Conservation (phyloP, 2,888 invertebrate species). For the Salpingus planirostris region DNA sequence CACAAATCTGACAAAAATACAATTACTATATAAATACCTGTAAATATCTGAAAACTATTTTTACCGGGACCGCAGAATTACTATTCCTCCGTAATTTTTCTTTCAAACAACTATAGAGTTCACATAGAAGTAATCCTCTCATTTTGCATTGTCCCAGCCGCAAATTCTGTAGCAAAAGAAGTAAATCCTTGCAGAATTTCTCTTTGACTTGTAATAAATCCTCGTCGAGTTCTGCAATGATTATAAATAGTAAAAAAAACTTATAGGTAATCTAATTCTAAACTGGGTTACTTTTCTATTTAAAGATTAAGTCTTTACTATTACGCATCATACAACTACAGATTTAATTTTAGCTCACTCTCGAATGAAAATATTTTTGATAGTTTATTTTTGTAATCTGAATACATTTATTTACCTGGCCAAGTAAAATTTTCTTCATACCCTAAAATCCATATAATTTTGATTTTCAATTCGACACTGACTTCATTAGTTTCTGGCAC, state of each 20-base stretch:
- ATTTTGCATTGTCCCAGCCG: constrained; percentile 44
- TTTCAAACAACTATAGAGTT: constrained; percentile 24
- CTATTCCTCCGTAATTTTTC: constrained; percentile 18
- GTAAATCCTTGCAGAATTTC: constrained; percentile 51
- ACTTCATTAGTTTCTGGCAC: constrained; percentile 54
- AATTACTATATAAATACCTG: too few species aligned
- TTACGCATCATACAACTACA: too few species aligned
- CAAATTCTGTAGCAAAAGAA: constrained; percentile 49
- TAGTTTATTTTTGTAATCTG: too few species aligned
- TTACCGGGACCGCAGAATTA: too few species aligned
- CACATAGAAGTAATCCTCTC: constrained; percentile 35
- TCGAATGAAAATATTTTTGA: too few species aligned
- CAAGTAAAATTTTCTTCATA: constrained; percentile 48
- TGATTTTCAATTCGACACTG: constrained; percentile 53
- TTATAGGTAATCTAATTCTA: too few species aligned
- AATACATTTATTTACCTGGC: too few species aligned
- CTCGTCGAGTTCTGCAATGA: constrained; percentile 49
- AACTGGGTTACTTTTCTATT: too few species aligned
- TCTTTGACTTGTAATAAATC: constrained; percentile 50
- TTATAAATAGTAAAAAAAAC: too few species aligned
- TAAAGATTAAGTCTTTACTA: too few species aligned
- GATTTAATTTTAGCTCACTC: constrained; percentile 1
- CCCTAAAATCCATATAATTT: constrained; percentile 54
- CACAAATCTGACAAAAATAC: constrained; percentile 5
- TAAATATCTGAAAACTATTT: too few species aligned